These are phyloP conservation scores for Propithecus coquereli DNA, from an alignment of 2,113 vertebrate species.

Conservation along the genomic window DNA sequence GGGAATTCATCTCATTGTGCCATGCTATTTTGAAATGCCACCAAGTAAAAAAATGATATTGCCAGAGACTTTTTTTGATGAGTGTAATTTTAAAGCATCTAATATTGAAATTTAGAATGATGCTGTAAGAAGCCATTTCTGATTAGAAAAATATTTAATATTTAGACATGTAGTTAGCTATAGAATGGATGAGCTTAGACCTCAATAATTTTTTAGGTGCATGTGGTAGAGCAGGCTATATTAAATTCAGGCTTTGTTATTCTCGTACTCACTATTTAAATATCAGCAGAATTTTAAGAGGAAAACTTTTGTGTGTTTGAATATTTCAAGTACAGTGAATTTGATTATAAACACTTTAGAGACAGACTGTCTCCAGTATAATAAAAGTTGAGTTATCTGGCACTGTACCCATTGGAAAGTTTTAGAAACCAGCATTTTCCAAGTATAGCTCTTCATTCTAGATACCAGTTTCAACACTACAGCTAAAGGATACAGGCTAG, in stretches of 20 bases:
- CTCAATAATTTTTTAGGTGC: not conserved
- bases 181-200: not conserved
- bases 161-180: not conserved
- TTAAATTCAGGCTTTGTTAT: not conserved
- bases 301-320: not conserved
- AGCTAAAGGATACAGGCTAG: not conserved
- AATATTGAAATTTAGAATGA: not conserved
- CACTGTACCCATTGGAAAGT: not conserved
- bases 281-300: not conserved
- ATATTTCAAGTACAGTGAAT: not conserved
- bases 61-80: not conserved
- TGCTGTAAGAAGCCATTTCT: not conserved
- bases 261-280: not conserved
- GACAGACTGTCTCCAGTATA: not conserved
- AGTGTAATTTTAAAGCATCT: not conserved
- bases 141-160: not conserved
- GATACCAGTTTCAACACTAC: not conserved
- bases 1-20: not conserved
- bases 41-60: not conserved
- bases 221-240: not conserved
- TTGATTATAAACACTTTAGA: not conserved
- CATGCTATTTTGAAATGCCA: not conserved
- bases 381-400: not conserved
- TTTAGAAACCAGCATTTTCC: not conserved
- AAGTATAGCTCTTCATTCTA: not conserved